phyloP scores from a whole-genome alignment of 92 coral and sea anemone genomes.

The Galaxea fascicularis region DNA sequence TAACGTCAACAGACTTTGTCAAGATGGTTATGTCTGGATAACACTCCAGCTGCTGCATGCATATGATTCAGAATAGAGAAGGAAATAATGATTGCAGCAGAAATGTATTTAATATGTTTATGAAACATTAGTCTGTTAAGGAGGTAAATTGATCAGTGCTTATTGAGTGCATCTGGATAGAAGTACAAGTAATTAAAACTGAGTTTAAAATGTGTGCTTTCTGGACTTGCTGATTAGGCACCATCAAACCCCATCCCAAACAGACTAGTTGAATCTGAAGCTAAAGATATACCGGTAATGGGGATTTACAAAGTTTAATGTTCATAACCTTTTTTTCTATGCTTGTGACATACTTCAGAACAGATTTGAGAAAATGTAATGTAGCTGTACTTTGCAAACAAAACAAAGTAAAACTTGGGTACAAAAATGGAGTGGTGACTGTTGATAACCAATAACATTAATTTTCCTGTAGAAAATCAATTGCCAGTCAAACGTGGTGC shows the following conservation, averaged over 20 bases:
- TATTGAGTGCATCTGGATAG: background rate
- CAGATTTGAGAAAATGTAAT: background rate
- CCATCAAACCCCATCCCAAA: background rate
- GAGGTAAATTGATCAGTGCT: background rate
- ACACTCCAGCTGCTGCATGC: background rate
- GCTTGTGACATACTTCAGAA: background rate
- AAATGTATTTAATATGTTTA: background rate
- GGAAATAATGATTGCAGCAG: background rate
- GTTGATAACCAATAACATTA: no score
- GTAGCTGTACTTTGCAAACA: background rate
- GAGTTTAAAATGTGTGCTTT: background rate
- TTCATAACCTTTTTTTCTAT: slow-evolving; percentile 1
- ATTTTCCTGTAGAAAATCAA: no score
- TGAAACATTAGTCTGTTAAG: background rate
- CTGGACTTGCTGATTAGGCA: background rate
- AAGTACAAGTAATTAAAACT: background rate
- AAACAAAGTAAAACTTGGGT: background rate
- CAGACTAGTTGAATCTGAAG: background rate
- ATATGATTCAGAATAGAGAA: slow-evolving; percentile 13
- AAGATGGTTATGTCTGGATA: slow-evolving; percentile 88
- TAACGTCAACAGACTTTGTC: slow-evolving; percentile 78
- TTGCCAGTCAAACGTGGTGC: no score
- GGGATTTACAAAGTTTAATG: background rate
- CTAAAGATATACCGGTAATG: background rate
- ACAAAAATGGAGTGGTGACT: background rate